These are phyloP conservation scores for Spodoptera exigua DNA, from an alignment of 2,888 invertebrate species.

Conservation along the genomic window DNA sequence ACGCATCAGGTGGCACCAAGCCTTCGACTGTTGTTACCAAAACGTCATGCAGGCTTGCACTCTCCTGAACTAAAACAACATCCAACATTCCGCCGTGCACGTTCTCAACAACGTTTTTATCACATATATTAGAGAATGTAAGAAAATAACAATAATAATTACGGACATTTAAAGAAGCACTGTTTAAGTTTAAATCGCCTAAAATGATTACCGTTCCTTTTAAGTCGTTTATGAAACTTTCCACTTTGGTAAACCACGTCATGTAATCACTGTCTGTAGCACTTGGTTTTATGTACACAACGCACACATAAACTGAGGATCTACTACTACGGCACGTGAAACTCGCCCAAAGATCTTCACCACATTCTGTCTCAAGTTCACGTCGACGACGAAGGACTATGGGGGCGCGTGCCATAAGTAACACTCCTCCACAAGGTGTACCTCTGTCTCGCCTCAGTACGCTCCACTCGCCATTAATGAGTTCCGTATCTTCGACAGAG, in stretches of 20 bases:
- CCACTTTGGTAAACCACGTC: slow-evolving; percentile 4
- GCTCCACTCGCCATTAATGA: not conserved
- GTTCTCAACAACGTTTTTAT: slow-evolving; percentile 14
- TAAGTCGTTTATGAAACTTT: slow-evolving; percentile 4
- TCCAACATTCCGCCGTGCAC: slow-evolving; percentile 7
- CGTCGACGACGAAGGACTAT: not conserved
- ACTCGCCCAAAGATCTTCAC: slow-evolving; percentile 12
- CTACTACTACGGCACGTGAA: not conserved
- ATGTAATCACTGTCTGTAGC: slow-evolving; percentile 5
- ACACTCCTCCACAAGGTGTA: not conserved
- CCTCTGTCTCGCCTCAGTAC: slow-evolving; percentile 11
- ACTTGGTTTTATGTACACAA: slow-evolving; percentile 13
- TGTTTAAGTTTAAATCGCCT: slow-evolving; percentile 16
- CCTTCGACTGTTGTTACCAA: not conserved
- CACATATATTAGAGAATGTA: slow-evolving; percentile 7
- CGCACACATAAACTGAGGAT: not conserved
- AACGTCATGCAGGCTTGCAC: not conserved
- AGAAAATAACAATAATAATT: slow-evolving; percentile 19
- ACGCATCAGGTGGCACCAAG: not conserved
- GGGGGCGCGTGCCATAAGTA: not conserved
- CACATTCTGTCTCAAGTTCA: not conserved
- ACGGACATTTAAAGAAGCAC: slow-evolving; percentile 2
- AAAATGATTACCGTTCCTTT: slow-evolving; percentile 6
- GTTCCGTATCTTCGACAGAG: slow-evolving; percentile 6
- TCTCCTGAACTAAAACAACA: slow-evolving; percentile 1